Percentiles rank a stretch among this genome's conserved stretches.
Conservation (phyloP, 2,113 vertebrate genomes). For the Bolborhynchus lineola region DNA sequence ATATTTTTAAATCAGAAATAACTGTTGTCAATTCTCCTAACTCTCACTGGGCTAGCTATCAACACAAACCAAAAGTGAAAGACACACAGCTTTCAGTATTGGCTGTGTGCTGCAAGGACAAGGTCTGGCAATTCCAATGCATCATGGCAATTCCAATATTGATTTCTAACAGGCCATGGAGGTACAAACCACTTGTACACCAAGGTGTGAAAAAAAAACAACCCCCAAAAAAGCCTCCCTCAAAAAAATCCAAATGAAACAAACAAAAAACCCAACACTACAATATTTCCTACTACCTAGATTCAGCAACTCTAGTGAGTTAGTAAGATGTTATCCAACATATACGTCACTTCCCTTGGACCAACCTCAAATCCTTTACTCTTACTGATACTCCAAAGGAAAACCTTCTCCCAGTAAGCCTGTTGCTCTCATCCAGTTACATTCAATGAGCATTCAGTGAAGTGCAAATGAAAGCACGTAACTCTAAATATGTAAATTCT, state of each 20-base stretch:
- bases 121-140: background rate
- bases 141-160: background rate
- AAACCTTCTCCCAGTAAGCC: background rate
- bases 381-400: background rate
- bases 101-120: background rate
- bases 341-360: background rate
- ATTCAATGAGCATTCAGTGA: background rate
- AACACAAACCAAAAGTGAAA: background rate
- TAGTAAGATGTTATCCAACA: background rate
- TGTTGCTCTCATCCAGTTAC: background rate
- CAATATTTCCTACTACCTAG: background rate
- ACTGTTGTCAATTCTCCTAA: background rate
- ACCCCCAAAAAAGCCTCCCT: no score
- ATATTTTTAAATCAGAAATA: background rate
- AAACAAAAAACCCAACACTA: background rate
- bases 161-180: background rate
- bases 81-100: background rate
- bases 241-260: background rate
- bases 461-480: background rate
- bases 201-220: background rate
- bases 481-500: background rate
- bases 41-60: background rate
- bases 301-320: background rate
- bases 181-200: accelerated
- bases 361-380: background rate